Percentiles rank a stretch among this genome's conserved stretches.
Evolutionary conservation across 2,888 invertebrate genomes (phyloP).

Genomic region (Stenodera caucasica): DNA sequence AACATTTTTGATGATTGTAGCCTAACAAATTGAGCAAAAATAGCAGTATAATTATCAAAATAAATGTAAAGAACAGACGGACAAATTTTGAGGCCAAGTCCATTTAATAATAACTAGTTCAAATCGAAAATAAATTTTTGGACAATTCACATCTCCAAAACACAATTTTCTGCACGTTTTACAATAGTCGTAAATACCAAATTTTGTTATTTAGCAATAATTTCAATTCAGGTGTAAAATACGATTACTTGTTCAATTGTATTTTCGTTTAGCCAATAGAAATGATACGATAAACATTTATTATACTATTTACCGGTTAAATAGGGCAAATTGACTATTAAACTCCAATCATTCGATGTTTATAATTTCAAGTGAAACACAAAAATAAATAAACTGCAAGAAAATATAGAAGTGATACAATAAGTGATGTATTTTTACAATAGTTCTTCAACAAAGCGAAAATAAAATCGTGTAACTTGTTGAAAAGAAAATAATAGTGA

Average conservation of each 20-base stretch:
- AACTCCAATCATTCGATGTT: conserved; percentile 26
- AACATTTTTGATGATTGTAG: background rate
- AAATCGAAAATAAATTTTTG: conserved; percentile 8
- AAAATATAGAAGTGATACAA: background rate
- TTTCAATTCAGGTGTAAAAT: background rate
- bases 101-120: conserved; percentile 7
- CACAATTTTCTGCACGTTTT: no score
- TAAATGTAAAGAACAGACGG: conserved; percentile 1
- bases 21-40: background rate
- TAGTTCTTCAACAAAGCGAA: conserved; percentile 6
- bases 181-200: no score
- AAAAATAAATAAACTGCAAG: conserved; percentile 26
- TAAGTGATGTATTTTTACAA: background rate
- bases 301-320: background rate
- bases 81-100: conserved; percentile 5
- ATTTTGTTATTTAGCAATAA: no score
- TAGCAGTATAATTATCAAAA: conserved; percentile 2
- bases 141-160: background rate
- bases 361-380: conserved; percentile 20
- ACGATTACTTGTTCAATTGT: background rate
- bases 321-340: conserved; percentile 10
- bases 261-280: background rate
- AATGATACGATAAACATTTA: background rate
- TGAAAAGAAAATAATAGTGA: conserved; percentile 22
- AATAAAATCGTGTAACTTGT: conserved; percentile 19